These are phyloP conservation scores for Scaptomyza montana DNA, from an alignment of 1,140 invertebrate species.

Conservation along the genomic window DNA sequence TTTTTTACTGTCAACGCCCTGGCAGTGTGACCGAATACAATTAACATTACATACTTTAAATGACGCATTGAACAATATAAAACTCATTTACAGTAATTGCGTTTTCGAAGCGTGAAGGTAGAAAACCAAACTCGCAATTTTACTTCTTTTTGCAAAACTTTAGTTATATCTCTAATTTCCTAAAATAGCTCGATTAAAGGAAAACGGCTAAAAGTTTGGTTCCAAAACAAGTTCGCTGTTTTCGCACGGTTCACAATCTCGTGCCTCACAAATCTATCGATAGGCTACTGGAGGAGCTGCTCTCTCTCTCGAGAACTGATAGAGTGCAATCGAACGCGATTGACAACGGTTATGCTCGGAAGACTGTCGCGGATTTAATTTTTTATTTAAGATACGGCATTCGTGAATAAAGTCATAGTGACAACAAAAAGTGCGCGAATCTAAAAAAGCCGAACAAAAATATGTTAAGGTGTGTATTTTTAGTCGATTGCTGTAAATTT, in stretches of 20 bases:
- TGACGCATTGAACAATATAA: too few species aligned
- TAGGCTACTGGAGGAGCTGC: constrained; percentile 21
- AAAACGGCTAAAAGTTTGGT: not conserved
- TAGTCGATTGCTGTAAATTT: not conserved
- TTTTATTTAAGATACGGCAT: constrained; percentile 12
- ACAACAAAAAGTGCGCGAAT: constrained; percentile 9
- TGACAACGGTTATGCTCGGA: constrained; percentile 31
- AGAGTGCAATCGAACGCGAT: constrained; percentile 46
- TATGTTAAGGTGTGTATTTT: constrained; percentile 2
- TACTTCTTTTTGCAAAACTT: too few species aligned
- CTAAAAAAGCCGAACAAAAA: constrained; percentile 11
- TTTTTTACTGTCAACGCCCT: constrained; percentile 40
- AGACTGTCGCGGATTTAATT: constrained; percentile 10
- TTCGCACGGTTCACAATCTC: not conserved
- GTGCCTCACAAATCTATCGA: constrained; percentile 26
- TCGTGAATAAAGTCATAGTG: constrained; percentile 11
- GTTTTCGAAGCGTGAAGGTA: too few species aligned
- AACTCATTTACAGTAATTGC: too few species aligned
- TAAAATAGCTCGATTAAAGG: not conserved
- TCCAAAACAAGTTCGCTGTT: not conserved
- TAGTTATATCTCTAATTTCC: not conserved
- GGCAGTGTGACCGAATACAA: constrained; percentile 25
- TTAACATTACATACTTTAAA: not conserved
- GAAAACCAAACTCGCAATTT: too few species aligned
- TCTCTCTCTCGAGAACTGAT: constrained; percentile 29